These are phyloP conservation scores for Podarcis muralis DNA, from an alignment of 2,113 vertebrate genomes.

Conservation along the genomic window DNA sequence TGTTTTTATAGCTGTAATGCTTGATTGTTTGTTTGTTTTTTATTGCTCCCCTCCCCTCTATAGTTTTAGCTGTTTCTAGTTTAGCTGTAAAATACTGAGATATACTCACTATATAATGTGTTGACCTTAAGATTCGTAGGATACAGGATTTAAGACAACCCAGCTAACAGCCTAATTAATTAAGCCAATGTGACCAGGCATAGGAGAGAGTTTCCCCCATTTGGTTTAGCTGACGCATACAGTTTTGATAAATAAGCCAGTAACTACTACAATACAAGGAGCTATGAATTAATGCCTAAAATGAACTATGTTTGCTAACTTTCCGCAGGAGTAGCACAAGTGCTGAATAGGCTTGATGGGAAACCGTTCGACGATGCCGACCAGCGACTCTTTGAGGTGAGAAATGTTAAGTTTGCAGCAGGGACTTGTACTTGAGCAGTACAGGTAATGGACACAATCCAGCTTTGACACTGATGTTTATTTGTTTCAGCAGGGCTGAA, in stretches of 20 bases:
- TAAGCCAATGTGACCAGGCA: neutral
- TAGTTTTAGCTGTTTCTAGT: no score
- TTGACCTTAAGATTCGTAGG: neutral
- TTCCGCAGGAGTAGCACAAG: slow-evolving; percentile 92
- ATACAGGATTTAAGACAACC: neutral
- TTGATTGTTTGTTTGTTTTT: neutral
- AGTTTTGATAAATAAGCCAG: neutral
- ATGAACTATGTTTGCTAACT: slow-evolving; percentile 30
- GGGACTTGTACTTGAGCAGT: neutral
- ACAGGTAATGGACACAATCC: neutral
- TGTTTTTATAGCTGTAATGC: no score
- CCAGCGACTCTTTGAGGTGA: slow-evolving; percentile 97
- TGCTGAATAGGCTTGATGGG: slow-evolving; percentile 94
- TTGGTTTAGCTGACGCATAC: neutral
- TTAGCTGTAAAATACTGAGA: neutral
- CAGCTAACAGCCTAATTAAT: neutral
- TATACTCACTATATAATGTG: neutral
- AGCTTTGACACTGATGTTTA: neutral
- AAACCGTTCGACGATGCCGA: slow-evolving; percentile 97
- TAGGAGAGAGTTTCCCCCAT: neutral
- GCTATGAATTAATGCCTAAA: slow-evolving; percentile 16
- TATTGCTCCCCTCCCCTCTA: neutral
- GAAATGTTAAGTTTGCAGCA: slow-evolving; percentile 36
- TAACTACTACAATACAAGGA: slow-evolving; percentile 31
- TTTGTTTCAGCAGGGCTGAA: neutral